phyloP scores from a whole-genome alignment of 2,888 invertebrate genomes.

The Stenodema calcarata region DNA sequence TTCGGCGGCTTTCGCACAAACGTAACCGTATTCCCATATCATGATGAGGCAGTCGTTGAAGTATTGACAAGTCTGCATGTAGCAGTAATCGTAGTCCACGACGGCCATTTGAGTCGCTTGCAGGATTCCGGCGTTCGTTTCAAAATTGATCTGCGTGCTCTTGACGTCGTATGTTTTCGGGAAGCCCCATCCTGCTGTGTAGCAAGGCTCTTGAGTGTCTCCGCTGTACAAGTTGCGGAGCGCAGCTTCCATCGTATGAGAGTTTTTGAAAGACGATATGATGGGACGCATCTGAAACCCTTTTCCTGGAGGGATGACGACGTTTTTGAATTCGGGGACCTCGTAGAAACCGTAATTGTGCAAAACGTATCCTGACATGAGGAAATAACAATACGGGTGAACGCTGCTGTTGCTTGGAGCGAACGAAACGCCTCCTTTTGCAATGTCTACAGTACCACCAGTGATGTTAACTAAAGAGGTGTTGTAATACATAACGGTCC shows the following conservation, averaged over 20 bases:
- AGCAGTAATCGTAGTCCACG: not conserved
- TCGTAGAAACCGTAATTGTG: slow-evolving; percentile 39
- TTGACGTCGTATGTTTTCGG: not conserved
- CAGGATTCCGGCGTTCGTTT: not conserved
- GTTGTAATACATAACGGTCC: slow-evolving; percentile 7
- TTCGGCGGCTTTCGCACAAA: slow-evolving; percentile 9
- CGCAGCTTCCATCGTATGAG: not conserved
- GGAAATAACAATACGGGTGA: slow-evolving; percentile 29
- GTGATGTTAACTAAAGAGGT: not conserved
- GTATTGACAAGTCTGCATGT: not conserved
- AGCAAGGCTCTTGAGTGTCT: not conserved
- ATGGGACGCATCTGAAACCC: not conserved
- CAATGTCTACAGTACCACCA: not conserved
- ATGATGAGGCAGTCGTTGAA: slow-evolving; percentile 16
- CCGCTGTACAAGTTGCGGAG: not conserved
- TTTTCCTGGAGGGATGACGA: not conserved
- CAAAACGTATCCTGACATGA: slow-evolving; percentile 6
- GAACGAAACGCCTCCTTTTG: not conserved
- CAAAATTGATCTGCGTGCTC: not conserved
- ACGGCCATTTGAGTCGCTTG: not conserved
- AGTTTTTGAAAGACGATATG: not conserved
- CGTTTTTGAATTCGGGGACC: not conserved
- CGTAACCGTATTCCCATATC: slow-evolving; percentile 37
- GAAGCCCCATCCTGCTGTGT: slow-evolving; percentile 14
- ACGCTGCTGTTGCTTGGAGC: slow-evolving; percentile 14